A percentile compares a stretch with the other conserved stretches of the same genome.
Evolutionary conservation across 1,140 invertebrate species (phyloP).

Genomic region (Drosophila kanapiae): DNA sequence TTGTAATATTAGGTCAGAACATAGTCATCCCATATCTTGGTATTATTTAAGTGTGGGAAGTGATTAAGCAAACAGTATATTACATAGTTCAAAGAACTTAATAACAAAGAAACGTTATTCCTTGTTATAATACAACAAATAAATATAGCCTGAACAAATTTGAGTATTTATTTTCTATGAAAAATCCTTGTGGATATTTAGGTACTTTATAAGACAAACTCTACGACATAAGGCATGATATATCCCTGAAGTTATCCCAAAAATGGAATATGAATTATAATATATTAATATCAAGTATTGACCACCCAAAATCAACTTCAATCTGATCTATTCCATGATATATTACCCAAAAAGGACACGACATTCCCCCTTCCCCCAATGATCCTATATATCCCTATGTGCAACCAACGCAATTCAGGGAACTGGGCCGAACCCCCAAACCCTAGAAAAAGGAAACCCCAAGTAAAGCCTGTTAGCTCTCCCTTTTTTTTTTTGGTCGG

Average conservation of each 20-base stretch:
- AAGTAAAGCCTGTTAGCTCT: conserved; percentile 26
- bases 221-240: too few species aligned
- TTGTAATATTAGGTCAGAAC: too few species aligned
- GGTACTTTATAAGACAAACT: not conserved
- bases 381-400: conserved; percentile 6
- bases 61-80: not conserved
- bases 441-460: not conserved
- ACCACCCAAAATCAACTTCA: not conserved
- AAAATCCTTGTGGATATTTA: not conserved
- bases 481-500: conserved; percentile 30
- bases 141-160: not conserved
- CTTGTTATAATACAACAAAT: not conserved
- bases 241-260: not conserved
- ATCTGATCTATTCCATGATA: not conserved
- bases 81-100: not conserved
- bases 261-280: not conserved
- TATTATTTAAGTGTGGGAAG: too few species aligned
- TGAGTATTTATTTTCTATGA: not conserved
- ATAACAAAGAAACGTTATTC: not conserved
- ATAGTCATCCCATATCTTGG: too few species aligned
- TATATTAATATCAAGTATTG: too few species aligned
- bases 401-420: conserved; percentile 37
- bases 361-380: conserved; percentile 3
- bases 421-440: conserved; percentile 46
- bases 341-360: not conserved